These are phyloP conservation scores for Pseudopodoces humilis DNA, from an alignment of 2,113 vertebrate genomes.

Conservation along the genomic window DNA sequence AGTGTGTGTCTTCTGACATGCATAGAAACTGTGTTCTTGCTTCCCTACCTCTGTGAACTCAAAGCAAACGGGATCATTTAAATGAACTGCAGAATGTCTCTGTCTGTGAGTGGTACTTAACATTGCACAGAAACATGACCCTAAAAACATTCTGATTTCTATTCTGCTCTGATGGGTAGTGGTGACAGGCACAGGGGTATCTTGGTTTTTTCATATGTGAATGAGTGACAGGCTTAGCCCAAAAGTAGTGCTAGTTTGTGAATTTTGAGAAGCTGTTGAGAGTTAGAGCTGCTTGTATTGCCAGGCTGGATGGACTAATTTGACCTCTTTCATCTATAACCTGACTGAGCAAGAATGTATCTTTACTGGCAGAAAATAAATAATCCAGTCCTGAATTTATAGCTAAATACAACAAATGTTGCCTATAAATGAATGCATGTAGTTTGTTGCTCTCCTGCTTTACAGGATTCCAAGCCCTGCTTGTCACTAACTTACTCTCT, in stretches of 20 bases:
- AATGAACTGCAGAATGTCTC: neutral
- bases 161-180: neutral
- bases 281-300: neutral
- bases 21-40: neutral
- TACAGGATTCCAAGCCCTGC: rapidly evolving
- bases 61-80: neutral
- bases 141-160: neutral
- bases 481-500: neutral
- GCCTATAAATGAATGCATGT: neutral
- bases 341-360: neutral
- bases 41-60: neutral
- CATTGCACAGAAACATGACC: neutral
- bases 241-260: neutral
- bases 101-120: neutral
- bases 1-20: neutral
- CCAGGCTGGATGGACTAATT: neutral
- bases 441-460: neutral
- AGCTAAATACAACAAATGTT: neutral
- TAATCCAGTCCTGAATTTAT: neutral
- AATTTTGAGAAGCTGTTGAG: neutral
- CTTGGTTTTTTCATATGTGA: neutral
- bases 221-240: neutral
- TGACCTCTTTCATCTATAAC: neutral
- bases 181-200: rapidly evolving
- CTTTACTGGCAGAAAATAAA: neutral